phyloP scores from a whole-genome alignment of 2,888 invertebrate genomes.

The Lasiommata megera region DNA sequence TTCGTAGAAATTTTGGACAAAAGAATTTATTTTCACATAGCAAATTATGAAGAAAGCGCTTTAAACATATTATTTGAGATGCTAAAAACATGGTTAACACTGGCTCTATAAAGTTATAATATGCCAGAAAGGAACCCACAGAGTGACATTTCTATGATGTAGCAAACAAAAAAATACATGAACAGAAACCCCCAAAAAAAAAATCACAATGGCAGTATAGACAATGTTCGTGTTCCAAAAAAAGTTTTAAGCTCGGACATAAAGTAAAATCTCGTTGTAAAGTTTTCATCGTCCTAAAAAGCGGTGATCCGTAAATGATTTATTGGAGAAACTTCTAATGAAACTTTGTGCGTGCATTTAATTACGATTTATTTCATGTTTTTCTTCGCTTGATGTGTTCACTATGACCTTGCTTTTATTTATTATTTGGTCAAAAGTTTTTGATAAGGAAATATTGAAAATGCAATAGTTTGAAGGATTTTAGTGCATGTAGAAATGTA shows the following conservation, averaged over 20 bases:
- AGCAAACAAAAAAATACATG: not conserved
- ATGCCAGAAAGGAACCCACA: too few species aligned
- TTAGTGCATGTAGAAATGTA: too few species aligned
- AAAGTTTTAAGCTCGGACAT: not conserved
- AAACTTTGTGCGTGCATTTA: constrained; percentile 2
- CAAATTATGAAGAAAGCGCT: too few species aligned
- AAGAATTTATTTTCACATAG: too few species aligned
- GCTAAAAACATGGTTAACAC: too few species aligned
- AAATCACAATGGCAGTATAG: not conserved
- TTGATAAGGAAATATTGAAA: not conserved
- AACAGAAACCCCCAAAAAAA: not conserved
- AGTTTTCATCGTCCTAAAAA: constrained; percentile 11
- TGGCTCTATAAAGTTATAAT: too few species aligned
- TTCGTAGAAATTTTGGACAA: too few species aligned
- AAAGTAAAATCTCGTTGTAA: constrained; percentile 5
- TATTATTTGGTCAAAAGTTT: not conserved
- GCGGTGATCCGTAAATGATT: constrained; percentile 10
- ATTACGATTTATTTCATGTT: not conserved
- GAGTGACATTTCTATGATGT: too few species aligned
- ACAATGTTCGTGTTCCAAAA: not conserved
- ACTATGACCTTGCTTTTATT: not conserved
- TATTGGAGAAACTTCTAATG: constrained; percentile 4
- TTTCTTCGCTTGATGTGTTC: not conserved
- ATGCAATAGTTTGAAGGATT: not conserved
- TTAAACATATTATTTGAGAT: too few species aligned